A percentile compares a stretch with the other conserved stretches of the same genome.
Conservation (phyloP, 1,140 invertebrate species). For the Liolophura sinensis region DNA sequence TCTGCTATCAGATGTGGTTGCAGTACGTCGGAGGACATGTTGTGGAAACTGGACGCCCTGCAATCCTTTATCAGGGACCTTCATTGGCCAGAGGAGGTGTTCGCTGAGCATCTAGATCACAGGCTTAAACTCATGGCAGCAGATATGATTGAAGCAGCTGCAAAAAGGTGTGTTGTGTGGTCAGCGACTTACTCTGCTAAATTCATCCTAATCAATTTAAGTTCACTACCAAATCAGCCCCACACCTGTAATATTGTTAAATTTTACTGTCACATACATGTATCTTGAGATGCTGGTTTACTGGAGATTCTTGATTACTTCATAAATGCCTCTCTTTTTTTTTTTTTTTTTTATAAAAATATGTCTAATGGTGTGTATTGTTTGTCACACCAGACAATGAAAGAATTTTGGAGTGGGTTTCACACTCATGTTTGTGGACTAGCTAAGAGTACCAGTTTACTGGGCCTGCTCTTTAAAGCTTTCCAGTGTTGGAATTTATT, state of each 20-base stretch:
- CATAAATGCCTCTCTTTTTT: no score
- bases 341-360: no score
- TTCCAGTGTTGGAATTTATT: no score
- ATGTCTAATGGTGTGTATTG: no score
- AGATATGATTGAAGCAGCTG: slow-evolving; percentile 99
- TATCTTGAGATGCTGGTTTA: no score
- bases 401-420: no score
- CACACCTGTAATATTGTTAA: neutral
- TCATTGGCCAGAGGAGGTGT: slow-evolving; percentile 98
- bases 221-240: neutral
- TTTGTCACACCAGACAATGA: no score
- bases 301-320: no score
- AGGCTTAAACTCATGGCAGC: slow-evolving; percentile 97
- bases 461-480: no score
- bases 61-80: slow-evolving; percentile 97
- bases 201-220: neutral
- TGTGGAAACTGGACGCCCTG: slow-evolving; percentile 98
- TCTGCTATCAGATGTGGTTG: slow-evolving; percentile 70
- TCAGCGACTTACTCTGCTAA: neutral
- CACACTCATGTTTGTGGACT: no score
- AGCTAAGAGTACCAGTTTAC: no score
- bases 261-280: neutral
- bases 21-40: slow-evolving; percentile 96
- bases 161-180: slow-evolving; percentile 72
- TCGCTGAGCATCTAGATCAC: slow-evolving; percentile 94